Percentiles rank a stretch among this genome's conserved stretches.
These are phyloP conservation scores for Fragum sueziense DNA, from an alignment of 2,888 invertebrate species.

Conservation along the genomic window DNA sequence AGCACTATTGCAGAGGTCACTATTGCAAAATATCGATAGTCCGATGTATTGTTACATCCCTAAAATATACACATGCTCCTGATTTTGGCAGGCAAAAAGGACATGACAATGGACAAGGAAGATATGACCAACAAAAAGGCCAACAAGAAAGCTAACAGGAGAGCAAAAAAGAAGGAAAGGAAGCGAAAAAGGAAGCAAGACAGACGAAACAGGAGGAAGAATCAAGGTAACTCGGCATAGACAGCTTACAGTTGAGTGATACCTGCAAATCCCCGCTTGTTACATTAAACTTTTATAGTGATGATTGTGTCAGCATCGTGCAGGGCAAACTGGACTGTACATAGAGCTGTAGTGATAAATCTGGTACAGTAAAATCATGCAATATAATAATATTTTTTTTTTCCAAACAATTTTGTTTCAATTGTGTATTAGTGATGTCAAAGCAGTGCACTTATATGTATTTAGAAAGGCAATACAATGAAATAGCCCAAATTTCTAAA, in stretches of 20 bases:
- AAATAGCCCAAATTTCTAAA: too few relatives aligned
- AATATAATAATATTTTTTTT: too few relatives aligned
- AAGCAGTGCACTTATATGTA: too few relatives aligned
- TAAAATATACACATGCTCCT: not conserved
- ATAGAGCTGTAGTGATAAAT: too few relatives aligned
- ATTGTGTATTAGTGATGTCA: too few relatives aligned
- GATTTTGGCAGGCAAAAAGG: not conserved
- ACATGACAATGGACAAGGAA: not conserved
- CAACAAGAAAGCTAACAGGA: not conserved
- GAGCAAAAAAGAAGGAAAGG: not conserved
- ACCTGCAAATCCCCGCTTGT: constrained; percentile 13
- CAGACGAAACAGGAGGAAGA: not conserved
- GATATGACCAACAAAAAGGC: not conserved
- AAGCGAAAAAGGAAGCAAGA: not conserved
- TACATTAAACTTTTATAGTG: not conserved
- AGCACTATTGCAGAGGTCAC: too few relatives aligned
- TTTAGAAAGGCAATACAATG: too few relatives aligned
- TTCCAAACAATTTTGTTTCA: too few relatives aligned
- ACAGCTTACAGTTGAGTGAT: constrained; percentile 2
- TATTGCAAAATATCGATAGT: too few relatives aligned
- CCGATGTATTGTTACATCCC: too few relatives aligned
- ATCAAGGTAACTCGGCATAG: constrained; percentile 3
- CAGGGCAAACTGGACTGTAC: not conserved
- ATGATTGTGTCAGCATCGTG: not conserved
- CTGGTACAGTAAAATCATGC: too few relatives aligned